Evolutionary conservation across 2,888 invertebrate genomes (phyloP), one percentile per base, ranked within the genome.

Genomic region (Aporophyla nigra): DNA sequence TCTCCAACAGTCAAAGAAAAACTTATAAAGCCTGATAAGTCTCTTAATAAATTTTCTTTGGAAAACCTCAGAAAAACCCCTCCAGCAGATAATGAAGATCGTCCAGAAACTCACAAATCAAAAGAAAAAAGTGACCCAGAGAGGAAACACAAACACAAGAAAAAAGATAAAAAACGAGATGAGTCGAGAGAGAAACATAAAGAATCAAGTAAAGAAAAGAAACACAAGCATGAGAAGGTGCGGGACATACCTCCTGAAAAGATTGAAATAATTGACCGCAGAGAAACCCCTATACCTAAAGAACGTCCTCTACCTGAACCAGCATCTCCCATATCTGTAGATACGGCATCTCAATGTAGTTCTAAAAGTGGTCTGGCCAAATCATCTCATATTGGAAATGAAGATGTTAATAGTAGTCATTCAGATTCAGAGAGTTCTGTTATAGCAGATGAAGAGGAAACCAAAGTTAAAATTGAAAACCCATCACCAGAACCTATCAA

Each of bases 81-180:
- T 71, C 95, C 96, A 56, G 90, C 93, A 83, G 96, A 96, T 78
- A 90, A 81, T 85, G 93, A 94, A 65, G 96, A 96, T 54, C 91
- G 93, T 56, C 78, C 89, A 73, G 95, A 95, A 83, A 93, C 86
- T 84, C 94, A 94, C 63, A 97, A 96, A 88, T 90, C 94, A 72
- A 97, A 96, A 91, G 97, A 97, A 33, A 97, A 97, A 88, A 94
- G 95, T 74, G 96, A 97, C 76, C 92, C 94, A 66, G 97, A 97
- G 89, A 95, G 96, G 82, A 97, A 97, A 87, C 97, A 97, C 84
- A 97, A 97, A 90, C 97, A 97, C 85, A 97, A 97, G 93, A 97
- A 97, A 91, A 97, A 97, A 91, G 97, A 97, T 84, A 98, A 98
- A 88, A 98, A 97, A 89, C 97, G 97, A 73, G 97, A 97, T 90